Evolutionary conservation across 2,113 vertebrate genomes (phyloP).

Genomic region (Pitta sordida): DNA sequence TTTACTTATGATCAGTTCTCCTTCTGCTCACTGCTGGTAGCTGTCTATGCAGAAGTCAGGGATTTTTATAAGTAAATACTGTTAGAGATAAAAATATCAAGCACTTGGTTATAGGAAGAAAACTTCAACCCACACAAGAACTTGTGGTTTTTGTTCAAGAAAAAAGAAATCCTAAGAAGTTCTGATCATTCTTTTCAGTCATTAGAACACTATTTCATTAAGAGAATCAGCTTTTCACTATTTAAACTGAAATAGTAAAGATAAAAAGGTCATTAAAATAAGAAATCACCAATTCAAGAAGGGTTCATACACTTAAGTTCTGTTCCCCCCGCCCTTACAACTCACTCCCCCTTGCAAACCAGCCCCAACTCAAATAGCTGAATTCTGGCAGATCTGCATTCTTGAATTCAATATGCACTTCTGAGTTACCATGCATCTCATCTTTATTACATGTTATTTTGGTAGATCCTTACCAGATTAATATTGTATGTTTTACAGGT

Average conservation of each 20-base stretch:
- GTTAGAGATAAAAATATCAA: background rate
- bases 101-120: background rate
- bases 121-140: background rate
- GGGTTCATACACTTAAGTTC: background rate
- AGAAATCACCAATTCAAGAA: background rate
- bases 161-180: background rate
- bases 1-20: background rate
- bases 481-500: constrained; percentile 65
- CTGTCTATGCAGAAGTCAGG: background rate
- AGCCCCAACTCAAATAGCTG: background rate
- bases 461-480: constrained; percentile 65
- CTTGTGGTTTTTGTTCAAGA: rapidly evolving
- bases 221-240: background rate
- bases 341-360: background rate
- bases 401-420: background rate
- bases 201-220: background rate
- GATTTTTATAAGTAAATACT: background rate
- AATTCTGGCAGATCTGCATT: background rate
- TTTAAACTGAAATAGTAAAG: background rate
- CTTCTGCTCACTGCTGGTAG: background rate
- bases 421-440: background rate
- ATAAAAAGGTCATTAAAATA: background rate
- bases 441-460: background rate
- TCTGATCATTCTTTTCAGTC: background rate
- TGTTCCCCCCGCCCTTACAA: background rate